Evolutionary conservation across 2,797 vertebrate species (phyloP), one percentile per base, ranked within the genome.

Genomic region (Nannoperca australis): DNA sequence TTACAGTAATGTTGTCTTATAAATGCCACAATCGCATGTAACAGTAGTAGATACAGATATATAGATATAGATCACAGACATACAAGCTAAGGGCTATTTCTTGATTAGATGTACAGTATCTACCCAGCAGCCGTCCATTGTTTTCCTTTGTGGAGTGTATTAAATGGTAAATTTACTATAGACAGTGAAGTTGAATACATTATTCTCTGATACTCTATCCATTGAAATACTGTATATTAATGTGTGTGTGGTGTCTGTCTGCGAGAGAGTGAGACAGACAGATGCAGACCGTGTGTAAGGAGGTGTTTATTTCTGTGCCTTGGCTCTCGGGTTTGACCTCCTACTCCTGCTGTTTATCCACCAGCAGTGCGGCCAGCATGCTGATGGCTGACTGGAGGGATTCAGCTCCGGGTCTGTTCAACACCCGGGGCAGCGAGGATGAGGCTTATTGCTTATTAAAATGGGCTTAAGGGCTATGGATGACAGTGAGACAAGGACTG

Each of bases 331-430:
- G 44, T 54, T 58, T n/a, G 10, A 36, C 30, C 42, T 67, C 20
- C 54, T 70, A 18, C 78, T 77, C 34, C 59, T 71, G 72, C 70
- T 83, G 67, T 83, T 78, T 79, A 73, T 72, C 70, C 73, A 59
- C 51, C 77, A n/a, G 78, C 50, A 47, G 15, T 76, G 77, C 67
- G 45, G 42, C 56, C 70, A 40, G 73, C 73, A 74, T 81, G 70
- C 55, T 85, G 73, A 81, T 77, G 70, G 66, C 47, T 58, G 56
- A 70, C 54, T 67, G 60, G 40, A 75, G 60, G 73, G 78, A 67
- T 65, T 75, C 71, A 58, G 6, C 69, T 73, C 36, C 14, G 11
- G 34, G 62, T 78, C 51, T 85, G 70, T 70, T 78, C 51, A 0
- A 45, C 66, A 70, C 70, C 50, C 18, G 18, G 63, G 64, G 50